Evolutionary conservation across 1,140 invertebrate genomes (phyloP), one percentile per base, ranked within the genome.

Genomic region (Drosophila prosaltans): DNA sequence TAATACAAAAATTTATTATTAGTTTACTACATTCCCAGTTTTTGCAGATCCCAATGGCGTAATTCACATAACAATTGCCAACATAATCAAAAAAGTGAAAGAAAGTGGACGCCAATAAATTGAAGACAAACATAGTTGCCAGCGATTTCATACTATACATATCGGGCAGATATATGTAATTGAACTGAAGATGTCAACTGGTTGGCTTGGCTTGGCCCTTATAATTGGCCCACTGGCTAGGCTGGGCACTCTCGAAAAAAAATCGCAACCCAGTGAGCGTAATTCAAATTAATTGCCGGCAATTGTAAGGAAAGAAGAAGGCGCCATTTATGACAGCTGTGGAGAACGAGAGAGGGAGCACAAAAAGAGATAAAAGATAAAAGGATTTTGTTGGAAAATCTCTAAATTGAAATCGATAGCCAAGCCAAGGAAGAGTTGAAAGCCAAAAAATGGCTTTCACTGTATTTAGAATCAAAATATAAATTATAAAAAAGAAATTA

Each of bases 241-340:
- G 30, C 58, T 69, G 68, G 58, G 45, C 65, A 66, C 59, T 58
- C 69, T 80, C 67, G 60, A 73, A 40, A 72, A 72, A 88, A 88
- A 88, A 89, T 88, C 84, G 55, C 71, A 78, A 78, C 77, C 71
- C 69, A 74, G 70, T 63, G 67, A 58, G 68, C 70, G 58, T 72
- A 91, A 91, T 91, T 91, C 78, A 88, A 91, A 91, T 91, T 91
- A 91, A 91, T 91, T 90, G 88, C 61, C 63, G 69, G 71, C 83
- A 91, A 88, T 91, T 91, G 78, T 71, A 70, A 68, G 72, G 79
- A 88, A 71, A 74, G 83, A 39, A 65, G 72, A 72, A 81, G 83
- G 78, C 89, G 88, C 80, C 88, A 81, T 89, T 85, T 70, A 85
- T 85, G 80, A 40, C 40, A 57, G 16, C 21, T 28, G 68, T 45